phyloP scores from a whole-genome alignment of 1,140 invertebrate species.

The Mizuhopecten yessoensis region DNA sequence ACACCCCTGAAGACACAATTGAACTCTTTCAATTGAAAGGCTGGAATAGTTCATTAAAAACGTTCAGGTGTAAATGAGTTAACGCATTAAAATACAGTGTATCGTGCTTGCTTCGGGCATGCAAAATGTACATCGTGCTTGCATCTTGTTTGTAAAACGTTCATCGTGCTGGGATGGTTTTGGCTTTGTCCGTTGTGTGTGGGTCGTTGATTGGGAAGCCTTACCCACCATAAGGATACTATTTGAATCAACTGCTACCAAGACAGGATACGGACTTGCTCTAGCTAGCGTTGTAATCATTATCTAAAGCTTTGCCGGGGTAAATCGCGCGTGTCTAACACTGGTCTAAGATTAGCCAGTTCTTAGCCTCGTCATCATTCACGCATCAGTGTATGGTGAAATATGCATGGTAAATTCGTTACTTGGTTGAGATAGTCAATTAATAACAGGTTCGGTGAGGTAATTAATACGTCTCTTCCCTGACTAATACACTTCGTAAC shows the following conservation, averaged over 20 bases:
- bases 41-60: no score
- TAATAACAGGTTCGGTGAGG: not conserved
- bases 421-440: conserved; percentile 14
- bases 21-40: no score
- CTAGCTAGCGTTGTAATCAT: not conserved
- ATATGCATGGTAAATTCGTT: conserved; percentile 18
- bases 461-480: conserved; percentile 10
- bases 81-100: no score
- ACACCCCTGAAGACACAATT: no score
- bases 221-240: not conserved
- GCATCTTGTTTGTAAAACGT: no score
- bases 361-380: not conserved
- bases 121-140: no score
- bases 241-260: not conserved
- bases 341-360: not conserved
- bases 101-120: no score
- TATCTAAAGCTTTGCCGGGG: not conserved
- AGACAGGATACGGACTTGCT: not conserved
- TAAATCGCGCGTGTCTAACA: not conserved
- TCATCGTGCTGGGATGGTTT: no score
- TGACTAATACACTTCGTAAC: conserved; percentile 16
- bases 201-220: not conserved
- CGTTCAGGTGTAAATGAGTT: no score
- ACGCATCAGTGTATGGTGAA: not conserved
- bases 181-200: no score